These are phyloP conservation scores for Xiphorhynchus erythropygius DNA, from an alignment of 2,797 vertebrate genomes.

Conservation along the genomic window DNA sequence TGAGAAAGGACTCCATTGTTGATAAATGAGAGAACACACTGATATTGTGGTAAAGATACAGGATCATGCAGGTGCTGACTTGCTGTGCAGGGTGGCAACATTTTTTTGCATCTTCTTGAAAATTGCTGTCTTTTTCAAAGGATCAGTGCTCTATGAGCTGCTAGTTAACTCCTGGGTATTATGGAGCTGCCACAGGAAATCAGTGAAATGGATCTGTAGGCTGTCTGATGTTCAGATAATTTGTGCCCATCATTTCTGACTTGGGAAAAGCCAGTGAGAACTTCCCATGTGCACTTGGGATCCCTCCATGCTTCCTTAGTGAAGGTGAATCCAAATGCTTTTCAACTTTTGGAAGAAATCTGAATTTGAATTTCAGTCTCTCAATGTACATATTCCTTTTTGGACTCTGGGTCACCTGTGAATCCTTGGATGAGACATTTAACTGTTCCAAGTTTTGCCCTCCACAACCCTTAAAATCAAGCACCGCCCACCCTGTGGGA, in stretches of 20 bases:
- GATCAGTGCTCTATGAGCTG: neutral
- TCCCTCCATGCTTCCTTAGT: neutral
- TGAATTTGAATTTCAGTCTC: neutral
- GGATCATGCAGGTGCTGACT: neutral
- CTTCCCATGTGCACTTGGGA: neutral
- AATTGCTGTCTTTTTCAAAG: neutral
- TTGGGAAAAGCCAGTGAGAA: neutral
- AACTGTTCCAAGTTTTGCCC: neutral
- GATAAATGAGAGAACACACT: neutral
- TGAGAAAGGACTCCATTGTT: neutral
- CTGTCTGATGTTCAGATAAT: neutral
- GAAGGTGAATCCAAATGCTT: neutral
- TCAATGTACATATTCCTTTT: neutral
- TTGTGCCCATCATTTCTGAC: neutral
- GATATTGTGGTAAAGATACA: neutral
- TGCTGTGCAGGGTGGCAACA: accelerated
- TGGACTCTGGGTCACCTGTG: neutral
- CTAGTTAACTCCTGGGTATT: neutral
- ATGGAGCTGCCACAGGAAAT: neutral
- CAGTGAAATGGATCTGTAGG: neutral
- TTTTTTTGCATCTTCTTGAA: neutral
- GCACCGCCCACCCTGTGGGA: neutral
- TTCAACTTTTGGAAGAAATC: neutral
- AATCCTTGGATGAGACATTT: neutral
- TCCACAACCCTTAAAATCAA: neutral